Evolutionary conservation across 2,888 invertebrate genomes (phyloP).

Genomic region (Minunthozetes semirufus): DNA sequence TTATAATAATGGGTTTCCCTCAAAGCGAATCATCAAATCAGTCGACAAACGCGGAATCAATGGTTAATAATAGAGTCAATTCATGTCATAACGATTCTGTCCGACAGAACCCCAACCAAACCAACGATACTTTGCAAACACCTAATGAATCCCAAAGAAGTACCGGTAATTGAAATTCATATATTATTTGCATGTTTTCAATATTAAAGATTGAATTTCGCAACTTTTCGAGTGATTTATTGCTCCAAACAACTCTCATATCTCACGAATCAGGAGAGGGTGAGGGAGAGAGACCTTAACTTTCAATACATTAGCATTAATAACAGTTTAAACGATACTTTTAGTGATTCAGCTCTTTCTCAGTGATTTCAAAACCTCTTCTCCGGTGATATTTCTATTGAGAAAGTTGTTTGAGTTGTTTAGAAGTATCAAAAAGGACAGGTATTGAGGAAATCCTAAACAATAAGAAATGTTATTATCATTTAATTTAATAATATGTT

Average conservation of each 20-base stretch:
- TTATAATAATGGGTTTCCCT: slow-evolving; percentile 5
- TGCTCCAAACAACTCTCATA: background rate
- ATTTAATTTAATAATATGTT: no score
- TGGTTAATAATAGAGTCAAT: slow-evolving; percentile 3
- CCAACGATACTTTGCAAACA: background rate
- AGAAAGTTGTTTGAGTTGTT: background rate
- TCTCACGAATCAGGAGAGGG: background rate
- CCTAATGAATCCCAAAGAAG: background rate
- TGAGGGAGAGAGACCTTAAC: no score
- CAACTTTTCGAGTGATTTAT: background rate
- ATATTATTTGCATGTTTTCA: background rate
- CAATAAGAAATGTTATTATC: background rate
- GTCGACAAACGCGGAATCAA: slow-evolving; percentile 7
- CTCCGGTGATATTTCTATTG: background rate
- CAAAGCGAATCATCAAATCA: background rate
- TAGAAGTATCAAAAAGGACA: no score
- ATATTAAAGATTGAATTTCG: background rate
- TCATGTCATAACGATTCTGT: background rate
- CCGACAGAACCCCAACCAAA: background rate
- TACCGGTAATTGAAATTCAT: background rate
- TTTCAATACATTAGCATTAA: background rate
- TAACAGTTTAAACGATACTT: background rate
- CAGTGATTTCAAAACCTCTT: background rate
- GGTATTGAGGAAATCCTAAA: background rate
- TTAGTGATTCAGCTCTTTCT: background rate